Conservation (phyloP, 2,113 vertebrate genomes). For the Proteles cristata region DNA sequence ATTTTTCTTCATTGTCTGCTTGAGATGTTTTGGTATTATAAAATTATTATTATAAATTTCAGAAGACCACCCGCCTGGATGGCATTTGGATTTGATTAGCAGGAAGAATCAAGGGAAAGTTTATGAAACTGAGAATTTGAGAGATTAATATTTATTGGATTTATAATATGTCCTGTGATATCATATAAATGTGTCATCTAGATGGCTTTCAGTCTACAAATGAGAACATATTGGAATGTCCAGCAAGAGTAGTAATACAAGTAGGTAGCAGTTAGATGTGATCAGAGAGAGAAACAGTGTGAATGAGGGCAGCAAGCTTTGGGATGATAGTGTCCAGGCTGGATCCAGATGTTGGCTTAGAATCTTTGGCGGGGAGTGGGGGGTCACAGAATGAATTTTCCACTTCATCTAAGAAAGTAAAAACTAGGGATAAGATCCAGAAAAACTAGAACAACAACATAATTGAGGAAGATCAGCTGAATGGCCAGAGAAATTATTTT, state of each 20-base stretch:
- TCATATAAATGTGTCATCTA: neutral
- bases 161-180: neutral
- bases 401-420: neutral
- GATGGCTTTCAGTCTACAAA: neutral
- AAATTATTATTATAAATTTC: slow-evolving; percentile 53
- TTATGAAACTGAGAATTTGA: slow-evolving; percentile 5
- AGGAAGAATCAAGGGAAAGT: neutral
- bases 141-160: neutral
- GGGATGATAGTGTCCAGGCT: neutral
- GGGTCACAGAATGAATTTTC: neutral
- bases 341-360: neutral
- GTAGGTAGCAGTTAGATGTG: neutral
- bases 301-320: neutral
- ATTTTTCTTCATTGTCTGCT: slow-evolving; percentile 53
- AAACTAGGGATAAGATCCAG: neutral
- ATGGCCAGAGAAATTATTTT: neutral
- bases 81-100: slow-evolving; percentile 14
- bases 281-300: neutral
- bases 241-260: neutral
- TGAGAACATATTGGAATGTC: neutral
- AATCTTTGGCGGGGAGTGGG: neutral
- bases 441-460: neutral
- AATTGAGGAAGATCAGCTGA: neutral
- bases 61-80: slow-evolving; percentile 42
- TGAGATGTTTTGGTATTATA: slow-evolving; percentile 39